Conservation (phyloP, 2,113 vertebrate species). For the Pipra filicauda region DNA sequence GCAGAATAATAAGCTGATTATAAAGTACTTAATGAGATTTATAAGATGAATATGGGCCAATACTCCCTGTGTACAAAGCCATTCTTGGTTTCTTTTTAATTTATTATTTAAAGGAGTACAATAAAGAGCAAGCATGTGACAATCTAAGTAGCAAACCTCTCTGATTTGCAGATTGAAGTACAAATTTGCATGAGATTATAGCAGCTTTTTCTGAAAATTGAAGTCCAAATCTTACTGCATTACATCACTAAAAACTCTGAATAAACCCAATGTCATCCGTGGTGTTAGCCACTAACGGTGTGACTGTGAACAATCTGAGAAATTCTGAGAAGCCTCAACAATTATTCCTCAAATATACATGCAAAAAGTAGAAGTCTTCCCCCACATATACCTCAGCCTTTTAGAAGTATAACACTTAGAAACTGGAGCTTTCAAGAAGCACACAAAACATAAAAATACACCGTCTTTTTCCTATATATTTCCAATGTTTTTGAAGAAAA, state of each 20-base stretch:
- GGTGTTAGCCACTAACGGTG: not conserved
- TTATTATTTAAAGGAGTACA: slow-evolving; percentile 17
- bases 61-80: slow-evolving; percentile 37
- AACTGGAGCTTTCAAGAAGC: not conserved
- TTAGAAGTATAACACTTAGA: not conserved
- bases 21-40: slow-evolving; percentile 67
- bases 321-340: not conserved
- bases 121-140: slow-evolving; percentile 33
- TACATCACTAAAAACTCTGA: not conserved
- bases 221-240: not conserved
- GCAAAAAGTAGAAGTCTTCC: not conserved
- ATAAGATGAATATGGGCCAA: slow-evolving; percentile 41
- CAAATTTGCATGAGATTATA: not conserved
- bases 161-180: not conserved
- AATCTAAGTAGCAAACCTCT: slow-evolving; percentile 6
- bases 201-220: not conserved
- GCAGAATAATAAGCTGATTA: slow-evolving; percentile 65
- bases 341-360: not conserved
- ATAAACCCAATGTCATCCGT: not conserved
- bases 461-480: not conserved
- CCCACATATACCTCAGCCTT: not conserved
- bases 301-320: not conserved
- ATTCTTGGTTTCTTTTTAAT: slow-evolving; percentile 32
- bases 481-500: not conserved
- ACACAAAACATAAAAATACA: not conserved